phyloP scores from a whole-genome alignment of 2,113 vertebrate species.

The Mastomys natalensis region DNA sequence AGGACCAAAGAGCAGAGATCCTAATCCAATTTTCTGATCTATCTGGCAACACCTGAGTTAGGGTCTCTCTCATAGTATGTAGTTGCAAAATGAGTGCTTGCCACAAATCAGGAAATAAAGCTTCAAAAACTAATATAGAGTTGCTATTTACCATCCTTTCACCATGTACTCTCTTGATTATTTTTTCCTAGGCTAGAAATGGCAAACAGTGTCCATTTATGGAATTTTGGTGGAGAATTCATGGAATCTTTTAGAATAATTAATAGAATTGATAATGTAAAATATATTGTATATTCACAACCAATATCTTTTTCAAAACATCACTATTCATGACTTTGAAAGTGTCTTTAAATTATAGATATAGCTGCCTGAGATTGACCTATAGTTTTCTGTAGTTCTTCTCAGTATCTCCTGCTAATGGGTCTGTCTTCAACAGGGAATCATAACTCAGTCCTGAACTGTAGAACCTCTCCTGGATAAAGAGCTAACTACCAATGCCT shows the following conservation, averaged over 20 bases:
- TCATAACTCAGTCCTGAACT: background rate
- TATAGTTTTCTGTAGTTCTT: background rate
- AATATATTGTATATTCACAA: background rate
- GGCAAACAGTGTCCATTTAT: background rate
- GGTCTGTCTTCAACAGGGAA: background rate
- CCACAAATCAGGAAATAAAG: background rate
- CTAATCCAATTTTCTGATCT: background rate
- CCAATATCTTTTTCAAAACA: background rate
- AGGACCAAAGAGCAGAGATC: background rate
- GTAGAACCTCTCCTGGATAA: background rate
- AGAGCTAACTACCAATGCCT: background rate
- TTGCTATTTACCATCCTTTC: background rate
- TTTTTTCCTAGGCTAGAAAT: background rate
- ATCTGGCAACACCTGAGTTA: background rate
- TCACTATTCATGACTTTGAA: background rate
- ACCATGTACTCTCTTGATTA: background rate
- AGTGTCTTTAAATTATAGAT: background rate
- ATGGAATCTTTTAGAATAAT: background rate
- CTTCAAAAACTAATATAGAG: background rate
- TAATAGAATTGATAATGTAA: background rate
- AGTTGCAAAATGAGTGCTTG: background rate
- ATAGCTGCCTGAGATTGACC: background rate
- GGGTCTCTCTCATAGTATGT: fast-evolving
- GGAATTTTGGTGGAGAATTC: background rate
- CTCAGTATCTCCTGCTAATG: fast-evolving